Evolutionary conservation across 2,113 vertebrate genomes (phyloP), one percentile per base, ranked within the genome.

Genomic region (Morone saxatilis): DNA sequence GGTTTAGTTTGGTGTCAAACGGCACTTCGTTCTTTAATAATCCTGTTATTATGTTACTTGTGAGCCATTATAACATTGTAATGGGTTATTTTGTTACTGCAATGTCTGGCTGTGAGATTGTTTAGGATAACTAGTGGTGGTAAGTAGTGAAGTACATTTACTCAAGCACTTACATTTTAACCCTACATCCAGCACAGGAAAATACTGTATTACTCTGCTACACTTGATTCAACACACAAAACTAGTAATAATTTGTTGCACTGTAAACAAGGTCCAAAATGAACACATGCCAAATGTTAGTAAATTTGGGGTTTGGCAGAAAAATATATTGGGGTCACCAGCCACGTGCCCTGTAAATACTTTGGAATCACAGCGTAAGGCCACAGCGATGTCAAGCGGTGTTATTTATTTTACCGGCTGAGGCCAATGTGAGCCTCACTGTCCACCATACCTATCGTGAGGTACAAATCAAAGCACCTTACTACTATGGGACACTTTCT

Each of bases 1-100:
- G 74, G 47, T 81, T 81, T 74, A 80, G 47, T 51, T 60, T 53
- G 61, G 25, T 77, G 78, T 86, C 70, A 79, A 71, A 80, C 63
- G 45, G 75, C 75, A 9, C 72, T 84, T 81, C 8, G 50, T 22
- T 73, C 31, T 54, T 20, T 53, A 68, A 43, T 71, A 78, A 81
- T 85, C 47, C 22, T 59, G 22, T 40, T 38, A 47, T 78, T 60
- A 12, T 22, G 78, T 36, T 73, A 45, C 36, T 36, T 41, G 63
- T 53, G 60, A 74, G 82, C 20, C 14, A 67, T 48, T 81, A 41
- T 7, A 60, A 71, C 59, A 25, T 25, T 4, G 12, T 67, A 4
- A 22, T 56, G 48, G 20, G 31, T 76, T 74, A 47, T 67, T 67
- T 40, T 59, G 31, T 43, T 25, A 2, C 0, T 10, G 60, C 20